phyloP scores from a whole-genome alignment of 2,113 vertebrate genomes.

The Bubo blakistoni region DNA sequence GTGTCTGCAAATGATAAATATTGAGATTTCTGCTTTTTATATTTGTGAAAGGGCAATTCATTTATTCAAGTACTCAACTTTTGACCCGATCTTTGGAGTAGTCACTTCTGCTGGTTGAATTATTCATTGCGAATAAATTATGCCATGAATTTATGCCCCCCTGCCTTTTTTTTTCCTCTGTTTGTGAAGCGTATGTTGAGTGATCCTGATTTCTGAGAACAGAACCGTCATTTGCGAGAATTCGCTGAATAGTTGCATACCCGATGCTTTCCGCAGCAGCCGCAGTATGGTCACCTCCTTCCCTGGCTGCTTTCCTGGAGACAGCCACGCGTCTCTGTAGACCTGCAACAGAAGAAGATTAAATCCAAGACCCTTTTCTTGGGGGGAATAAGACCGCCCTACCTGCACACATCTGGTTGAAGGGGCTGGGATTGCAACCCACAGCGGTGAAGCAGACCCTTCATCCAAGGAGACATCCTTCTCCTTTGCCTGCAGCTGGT shows the following conservation, averaged over 20 bases:
- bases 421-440: neutral
- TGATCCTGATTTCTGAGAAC: slow-evolving; percentile 62
- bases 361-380: neutral
- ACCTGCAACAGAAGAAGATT: neutral
- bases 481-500: neutral
- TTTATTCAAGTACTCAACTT: slow-evolving; percentile 69
- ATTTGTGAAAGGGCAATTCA: slow-evolving; percentile 67
- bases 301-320: neutral
- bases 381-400: neutral
- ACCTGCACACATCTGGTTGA: neutral
- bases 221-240: neutral
- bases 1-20: slow-evolving; percentile 66
- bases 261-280: fast-evolving
- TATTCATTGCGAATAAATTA: slow-evolving; percentile 62
- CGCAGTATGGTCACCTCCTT: neutral
- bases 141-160: slow-evolving; percentile 13
- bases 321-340: neutral
- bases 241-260: slow-evolving; percentile 14
- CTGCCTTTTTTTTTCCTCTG: neutral
- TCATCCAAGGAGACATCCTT: neutral
- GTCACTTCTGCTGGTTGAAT: slow-evolving; percentile 58
- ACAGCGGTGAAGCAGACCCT: neutral
- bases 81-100: slow-evolving; percentile 62
- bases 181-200: neutral
- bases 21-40: slow-evolving; percentile 57